Evolutionary conservation across 2,113 vertebrate genomes (phyloP), one percentile per base, ranked within the genome.

Genomic region (Forbesichthys agassizii): DNA sequence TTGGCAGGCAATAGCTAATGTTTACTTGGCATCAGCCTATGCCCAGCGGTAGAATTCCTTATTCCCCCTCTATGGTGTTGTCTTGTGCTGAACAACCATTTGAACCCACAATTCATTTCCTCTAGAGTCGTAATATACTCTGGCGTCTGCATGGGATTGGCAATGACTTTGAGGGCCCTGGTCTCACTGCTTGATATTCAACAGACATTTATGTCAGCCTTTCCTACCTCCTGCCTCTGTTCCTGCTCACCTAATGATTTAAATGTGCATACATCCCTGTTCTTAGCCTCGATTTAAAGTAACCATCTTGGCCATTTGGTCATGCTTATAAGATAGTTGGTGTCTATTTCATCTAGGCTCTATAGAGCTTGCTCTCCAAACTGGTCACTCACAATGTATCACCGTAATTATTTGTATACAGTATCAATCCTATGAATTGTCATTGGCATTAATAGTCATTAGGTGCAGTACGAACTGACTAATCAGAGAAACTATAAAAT

Each of bases 71-170:
- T 86, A 84, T 84, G 77, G 80, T 80, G 89, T 88, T 90, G 89
- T 90, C 86, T 84, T 76, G 83, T 59, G 71, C 75, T 81, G 83
- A 85, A 75, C 75, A 91, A 86, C 86, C 70, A 83, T 84, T 78
- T 85, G 78, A 83, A 74, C 84, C 88, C 87, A 91, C 89, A 90
- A 91, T 91, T 92, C 77, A 90, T 91, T 91, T 91, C 89, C 88
- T 74, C 78, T 81, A 73, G 78, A 88, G 86, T 77, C 82, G 83
- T 79, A 88, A 89, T 86, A 91, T 87, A 67, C 74, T 80, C 84
- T 90, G 87, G 86, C 85, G 47, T 82, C 76, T 77, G 76, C 63
- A 53, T 71, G 61, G 86, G 80, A 87, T 84, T 90, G 86, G 85
- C 83, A 80, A 63, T 87, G 82, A 85, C 84, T 84, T 46, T 83